These are phyloP conservation scores for Picathartes gymnocephalus DNA, from an alignment of 2,113 vertebrate genomes.

Conservation along the genomic window DNA sequence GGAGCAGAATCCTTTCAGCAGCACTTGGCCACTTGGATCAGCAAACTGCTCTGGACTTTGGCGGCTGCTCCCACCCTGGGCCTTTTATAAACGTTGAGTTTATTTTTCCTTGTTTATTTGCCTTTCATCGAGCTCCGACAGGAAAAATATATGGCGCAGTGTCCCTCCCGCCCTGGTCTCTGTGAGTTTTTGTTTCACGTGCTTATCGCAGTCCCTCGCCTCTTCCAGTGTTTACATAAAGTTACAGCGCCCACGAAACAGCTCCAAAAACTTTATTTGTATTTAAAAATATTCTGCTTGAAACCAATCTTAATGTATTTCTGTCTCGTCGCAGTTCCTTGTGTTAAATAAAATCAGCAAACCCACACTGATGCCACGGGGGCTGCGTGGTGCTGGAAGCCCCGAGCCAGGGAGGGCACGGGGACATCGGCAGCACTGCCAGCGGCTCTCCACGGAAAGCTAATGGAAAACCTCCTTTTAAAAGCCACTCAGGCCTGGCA, in stretches of 20 bases:
- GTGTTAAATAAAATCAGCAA: not conserved
- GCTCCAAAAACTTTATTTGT: not conserved
- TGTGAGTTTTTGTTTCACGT: not conserved
- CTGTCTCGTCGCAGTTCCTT: not conserved
- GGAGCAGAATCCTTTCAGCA: not conserved
- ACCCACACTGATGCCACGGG: not conserved
- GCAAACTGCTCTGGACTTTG: not conserved
- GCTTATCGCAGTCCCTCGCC: not conserved
- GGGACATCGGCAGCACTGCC: not conserved
- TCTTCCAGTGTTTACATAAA: not conserved
- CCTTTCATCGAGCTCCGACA: not conserved
- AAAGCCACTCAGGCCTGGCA: conserved; percentile 13
- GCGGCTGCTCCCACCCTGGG: not conserved
- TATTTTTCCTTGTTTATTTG: not conserved
- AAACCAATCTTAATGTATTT: not conserved
- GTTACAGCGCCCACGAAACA: fast-evolving
- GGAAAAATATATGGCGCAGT: not conserved
- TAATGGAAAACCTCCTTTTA: conserved; percentile 38
- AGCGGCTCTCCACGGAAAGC: not conserved
- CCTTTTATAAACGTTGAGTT: not conserved
- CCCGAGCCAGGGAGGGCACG: not conserved
- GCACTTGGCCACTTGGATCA: not conserved
- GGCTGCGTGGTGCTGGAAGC: not conserved
- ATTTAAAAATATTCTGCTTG: not conserved
- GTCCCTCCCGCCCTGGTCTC: not conserved